Conservation (phyloP, 2,113 vertebrate species). For the Galeopterus variegatus region DNA sequence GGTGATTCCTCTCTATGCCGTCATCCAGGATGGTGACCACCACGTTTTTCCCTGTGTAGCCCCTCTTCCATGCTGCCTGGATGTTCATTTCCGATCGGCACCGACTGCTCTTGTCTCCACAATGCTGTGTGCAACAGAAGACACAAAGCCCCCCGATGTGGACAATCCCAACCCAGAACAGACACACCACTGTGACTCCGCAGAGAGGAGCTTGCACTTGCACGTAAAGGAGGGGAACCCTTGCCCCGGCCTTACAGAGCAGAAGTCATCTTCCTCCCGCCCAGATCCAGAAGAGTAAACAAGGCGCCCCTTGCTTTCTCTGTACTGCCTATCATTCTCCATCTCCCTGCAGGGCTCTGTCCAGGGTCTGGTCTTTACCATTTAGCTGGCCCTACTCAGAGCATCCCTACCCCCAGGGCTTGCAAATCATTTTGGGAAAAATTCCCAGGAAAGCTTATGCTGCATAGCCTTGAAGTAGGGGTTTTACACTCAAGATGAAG, state of each 20-base stretch:
- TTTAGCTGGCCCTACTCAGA: too few species aligned
- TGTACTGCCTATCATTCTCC: background rate
- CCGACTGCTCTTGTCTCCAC: conserved; percentile 87
- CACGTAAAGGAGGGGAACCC: background rate
- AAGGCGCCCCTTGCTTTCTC: background rate
- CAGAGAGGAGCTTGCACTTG: accelerated
- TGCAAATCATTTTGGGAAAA: background rate
- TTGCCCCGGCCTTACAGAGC: background rate
- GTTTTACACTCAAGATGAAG: background rate
- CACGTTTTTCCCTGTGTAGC: conserved; percentile 91
- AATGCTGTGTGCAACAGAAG: conserved; percentile 84
- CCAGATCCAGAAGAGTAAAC: accelerated
- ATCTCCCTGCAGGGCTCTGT: background rate
- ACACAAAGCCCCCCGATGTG: background rate
- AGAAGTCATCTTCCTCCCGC: background rate
- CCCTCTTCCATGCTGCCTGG: conserved; percentile 91
- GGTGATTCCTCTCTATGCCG: conserved; percentile 92
- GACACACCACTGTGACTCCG: background rate
- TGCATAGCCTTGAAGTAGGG: accelerated
- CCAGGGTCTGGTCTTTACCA: background rate
- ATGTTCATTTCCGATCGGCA: conserved; percentile 92
- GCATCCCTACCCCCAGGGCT: accelerated
- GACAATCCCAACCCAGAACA: accelerated
- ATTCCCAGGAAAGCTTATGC: too few species aligned
- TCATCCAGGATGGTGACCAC: conserved; percentile 93